A percentile compares a stretch with the other conserved stretches of the same genome.
Conservation (phyloP, 2,888 invertebrate genomes). For the Ethmia dodecea region DNA sequence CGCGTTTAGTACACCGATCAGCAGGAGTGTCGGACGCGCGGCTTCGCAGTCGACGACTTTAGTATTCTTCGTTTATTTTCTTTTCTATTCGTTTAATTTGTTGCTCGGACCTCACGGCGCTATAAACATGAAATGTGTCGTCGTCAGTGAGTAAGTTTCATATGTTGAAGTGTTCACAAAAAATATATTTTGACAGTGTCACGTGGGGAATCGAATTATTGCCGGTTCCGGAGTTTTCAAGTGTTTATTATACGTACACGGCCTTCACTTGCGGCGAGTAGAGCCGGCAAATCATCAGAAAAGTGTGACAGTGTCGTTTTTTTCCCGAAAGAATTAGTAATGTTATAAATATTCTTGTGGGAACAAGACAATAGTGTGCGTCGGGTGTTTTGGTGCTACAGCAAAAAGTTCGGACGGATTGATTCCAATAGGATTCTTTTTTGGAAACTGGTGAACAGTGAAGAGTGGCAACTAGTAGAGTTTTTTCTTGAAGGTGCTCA, state of each 20-base stretch:
- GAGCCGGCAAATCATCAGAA: constrained; percentile 57
- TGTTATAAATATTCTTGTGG: constrained; percentile 39
- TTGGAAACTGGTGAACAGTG: constrained; percentile 46
- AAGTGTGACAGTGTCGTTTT: constrained; percentile 50
- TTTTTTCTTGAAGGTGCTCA: constrained; percentile 32
- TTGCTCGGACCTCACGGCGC: constrained; percentile 50
- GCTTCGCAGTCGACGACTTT: constrained; percentile 70
- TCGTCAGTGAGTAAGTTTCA: constrained; percentile 46
- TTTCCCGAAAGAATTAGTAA: constrained; percentile 31
- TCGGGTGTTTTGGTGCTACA: constrained; percentile 30
- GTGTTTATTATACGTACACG: constrained; percentile 66
- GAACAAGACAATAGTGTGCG: constrained; percentile 34
- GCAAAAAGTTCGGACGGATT: constrained; percentile 44
- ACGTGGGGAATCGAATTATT: constrained; percentile 67
- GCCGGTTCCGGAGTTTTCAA: constrained; percentile 73
- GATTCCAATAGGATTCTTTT: constrained; percentile 53
- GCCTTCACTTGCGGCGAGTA: constrained; percentile 66
- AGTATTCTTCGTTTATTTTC: constrained; percentile 77
- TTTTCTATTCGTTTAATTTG: constrained; percentile 76
- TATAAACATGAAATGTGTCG: constrained; percentile 52
- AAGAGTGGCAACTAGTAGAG: constrained; percentile 33
- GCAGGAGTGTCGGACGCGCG: constrained; percentile 76
- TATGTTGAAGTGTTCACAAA: constrained; percentile 43
- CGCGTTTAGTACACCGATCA: constrained; percentile 76
- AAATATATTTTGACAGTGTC: constrained; percentile 70